Evolutionary conservation across 2,113 vertebrate genomes (phyloP), one percentile per base, ranked within the genome.

Genomic region (Marmota flaviventris): DNA sequence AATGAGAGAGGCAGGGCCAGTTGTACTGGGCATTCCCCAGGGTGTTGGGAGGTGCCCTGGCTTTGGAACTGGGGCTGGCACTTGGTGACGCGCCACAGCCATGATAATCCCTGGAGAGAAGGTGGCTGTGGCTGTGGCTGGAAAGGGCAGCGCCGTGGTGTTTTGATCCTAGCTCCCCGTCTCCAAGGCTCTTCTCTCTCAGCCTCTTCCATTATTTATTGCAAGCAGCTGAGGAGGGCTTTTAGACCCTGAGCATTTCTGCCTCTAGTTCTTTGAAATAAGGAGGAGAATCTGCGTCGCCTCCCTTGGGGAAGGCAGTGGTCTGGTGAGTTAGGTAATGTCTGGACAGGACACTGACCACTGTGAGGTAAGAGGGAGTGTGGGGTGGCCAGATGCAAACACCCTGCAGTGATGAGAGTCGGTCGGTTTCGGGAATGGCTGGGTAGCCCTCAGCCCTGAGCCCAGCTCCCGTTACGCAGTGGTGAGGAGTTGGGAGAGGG

Each of bases 241-340:
- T 91, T 95, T 18, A 76, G 65, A 39, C 85, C 81, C 25, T 75
- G 61, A 45, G 37, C 61, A 32, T 78, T 87, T 87, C 84, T 96
- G 81, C 85, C 48, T 91, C 73, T 73, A 83, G 77, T 91, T 96
- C 88, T 94, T 83, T 92, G 92, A 96, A 96, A 96, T 78, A 87
- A 91, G 45, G 39, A 83, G 51, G 85, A 37, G 76, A 61, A 69
- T 96, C 93, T 77, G 82, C 0, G 0, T 94, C 63, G 83, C 67
- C 56, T 94, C 89, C 69, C 85, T 97, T 87, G 86, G 0, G 93
- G 88, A 94, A 96, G 37, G 9, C 82, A 48, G 61, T 58, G 83
- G 53, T 86, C 92, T 96, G 93, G 85, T 53, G 94, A 89, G 88
- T 96, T 96, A 95, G 85, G 95, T 96, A 90, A 95, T 90, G 76